A percentile compares a stretch with the other conserved stretches of the same genome.
These are phyloP conservation scores for Plusia festucae DNA, from an alignment of 2,888 invertebrate species.

Conservation along the genomic window DNA sequence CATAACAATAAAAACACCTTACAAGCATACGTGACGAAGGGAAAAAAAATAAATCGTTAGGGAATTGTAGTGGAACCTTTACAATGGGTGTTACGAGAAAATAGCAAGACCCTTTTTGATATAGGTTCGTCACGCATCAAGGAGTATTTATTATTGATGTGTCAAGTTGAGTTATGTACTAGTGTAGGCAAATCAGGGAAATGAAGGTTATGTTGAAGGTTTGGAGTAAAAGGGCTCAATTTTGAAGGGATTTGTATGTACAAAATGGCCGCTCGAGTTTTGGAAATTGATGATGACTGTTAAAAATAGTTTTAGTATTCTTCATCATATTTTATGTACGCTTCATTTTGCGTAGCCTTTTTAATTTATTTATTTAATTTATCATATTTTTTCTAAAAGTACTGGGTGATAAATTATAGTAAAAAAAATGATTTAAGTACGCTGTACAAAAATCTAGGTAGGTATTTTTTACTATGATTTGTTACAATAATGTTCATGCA, in stretches of 20 bases:
- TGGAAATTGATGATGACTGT: neutral
- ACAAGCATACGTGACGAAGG: constrained; percentile 43
- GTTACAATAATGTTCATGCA: too few relatives aligned
- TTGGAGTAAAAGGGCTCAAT: constrained; percentile 27
- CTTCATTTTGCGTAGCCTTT: too few relatives aligned
- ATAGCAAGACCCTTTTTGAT: constrained; percentile 57
- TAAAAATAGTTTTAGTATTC: too few relatives aligned
- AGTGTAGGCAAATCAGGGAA: constrained; percentile 56
- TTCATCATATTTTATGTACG: too few relatives aligned
- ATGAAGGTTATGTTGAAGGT: constrained; percentile 50
- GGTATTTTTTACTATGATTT: too few relatives aligned
- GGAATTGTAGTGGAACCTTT: constrained; percentile 43
- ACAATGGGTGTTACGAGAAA: constrained; percentile 58
- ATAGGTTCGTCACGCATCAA: constrained; percentile 51
- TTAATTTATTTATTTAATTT: too few relatives aligned
- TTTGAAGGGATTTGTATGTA: constrained; percentile 14
- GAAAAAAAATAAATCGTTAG: constrained; percentile 50
- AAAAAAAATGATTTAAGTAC: too few relatives aligned
- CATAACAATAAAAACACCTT: constrained; percentile 7
- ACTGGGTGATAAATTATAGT: too few relatives aligned
- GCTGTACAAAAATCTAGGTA: too few relatives aligned
- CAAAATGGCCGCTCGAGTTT: constrained; percentile 7
- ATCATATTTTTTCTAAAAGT: too few relatives aligned
- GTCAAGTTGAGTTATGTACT: constrained; percentile 62
- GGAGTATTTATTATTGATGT: constrained; percentile 62